phyloP scores from a whole-genome alignment of 2,113 vertebrate genomes.

The Osmerus eperlanus region DNA sequence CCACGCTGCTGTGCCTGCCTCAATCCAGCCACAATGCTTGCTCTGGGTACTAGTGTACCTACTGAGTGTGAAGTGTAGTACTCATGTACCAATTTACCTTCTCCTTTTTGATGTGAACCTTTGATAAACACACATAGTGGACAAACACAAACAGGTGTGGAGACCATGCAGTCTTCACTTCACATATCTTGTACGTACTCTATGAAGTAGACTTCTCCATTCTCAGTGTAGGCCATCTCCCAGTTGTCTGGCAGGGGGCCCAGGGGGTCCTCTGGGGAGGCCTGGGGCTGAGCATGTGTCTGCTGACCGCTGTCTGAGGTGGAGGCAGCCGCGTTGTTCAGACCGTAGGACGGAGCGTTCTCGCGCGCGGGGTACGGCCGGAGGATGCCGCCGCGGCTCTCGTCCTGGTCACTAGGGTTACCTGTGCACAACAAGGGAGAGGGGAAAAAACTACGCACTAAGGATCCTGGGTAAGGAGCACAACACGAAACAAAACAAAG shows the following conservation, averaged over 20 bases:
- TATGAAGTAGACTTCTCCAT: conserved; percentile 98
- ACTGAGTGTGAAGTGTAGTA: too few relatives aligned
- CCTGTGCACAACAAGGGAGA: conserved; percentile 76
- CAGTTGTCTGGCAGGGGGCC: conserved; percentile 97
- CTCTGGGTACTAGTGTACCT: too few relatives aligned
- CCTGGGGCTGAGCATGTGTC: conserved; percentile 88
- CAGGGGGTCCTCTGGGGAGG: conserved; percentile 86
- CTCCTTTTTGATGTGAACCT: too few relatives aligned
- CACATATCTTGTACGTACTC: conserved; percentile 77
- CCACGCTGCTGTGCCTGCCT: too few relatives aligned
- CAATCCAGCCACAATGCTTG: too few relatives aligned
- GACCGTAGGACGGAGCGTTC: conserved; percentile 68
- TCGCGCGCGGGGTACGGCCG: conserved; percentile 72
- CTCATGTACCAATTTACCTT: too few relatives aligned
- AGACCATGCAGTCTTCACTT: not conserved
- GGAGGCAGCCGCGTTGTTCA: conserved; percentile 79
- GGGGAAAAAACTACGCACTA: conserved; percentile 73
- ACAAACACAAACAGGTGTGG: too few relatives aligned
- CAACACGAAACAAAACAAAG: conserved; percentile 40
- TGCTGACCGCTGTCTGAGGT: conserved; percentile 89
- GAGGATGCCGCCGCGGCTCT: conserved; percentile 70
- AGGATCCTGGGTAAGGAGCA: conserved; percentile 62
- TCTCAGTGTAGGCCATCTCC: conserved; percentile 99
- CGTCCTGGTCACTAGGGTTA: conserved; percentile 92
- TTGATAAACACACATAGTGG: too few relatives aligned